Evolutionary conservation across 1,140 invertebrate species (phyloP), one percentile per base, ranked within the genome.

Genomic region (Bombus superbus): DNA sequence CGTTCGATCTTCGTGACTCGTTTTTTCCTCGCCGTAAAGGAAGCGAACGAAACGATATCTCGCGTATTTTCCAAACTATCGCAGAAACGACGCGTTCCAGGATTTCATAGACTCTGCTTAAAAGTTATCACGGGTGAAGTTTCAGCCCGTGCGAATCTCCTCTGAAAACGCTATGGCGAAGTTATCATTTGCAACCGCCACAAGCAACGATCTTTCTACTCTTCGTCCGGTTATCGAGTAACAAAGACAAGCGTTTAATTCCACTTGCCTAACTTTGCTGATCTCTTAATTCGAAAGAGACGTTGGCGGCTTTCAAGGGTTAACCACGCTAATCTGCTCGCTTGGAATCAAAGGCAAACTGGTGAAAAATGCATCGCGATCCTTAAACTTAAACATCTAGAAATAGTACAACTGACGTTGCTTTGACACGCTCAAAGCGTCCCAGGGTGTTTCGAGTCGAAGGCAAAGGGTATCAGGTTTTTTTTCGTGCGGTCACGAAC

Each of bases 401-500:
- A 47, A 68, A 42, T 53, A 35, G 74, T 44, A n/a, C 28, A 15
- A 53, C 11, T 40, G 13, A 9, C 8, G 4, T 47, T 15, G n/a
- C 53, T 85, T 86, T 81, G 78, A 75, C 79, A 44, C 59, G 57
- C n/a, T 85, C 32, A 69, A 74, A 81, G 84, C 68, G 68, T 81
- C 44, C 87, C 71, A 87, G 84, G 88, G 44, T 91, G 88, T 85
- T 90, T 91, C 88, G 90, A 93, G 92, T 92, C 90, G 90, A 90
- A 92, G 90, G 93, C 81, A 91, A 92, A 92, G 79, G 92, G 92
- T 94, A 86, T 93, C 92, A 87, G 77, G 88, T 94, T 91, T 93
- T 88, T 80, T 88, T 81, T 82, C 53, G 64, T 86, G 88, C 73
- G 88, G 92, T 87, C 83, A 86, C 78, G 78, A 88, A 87, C 85